phyloP scores from a whole-genome alignment of 2,888 invertebrate genomes.

The Drosophila bunnanda region DNA sequence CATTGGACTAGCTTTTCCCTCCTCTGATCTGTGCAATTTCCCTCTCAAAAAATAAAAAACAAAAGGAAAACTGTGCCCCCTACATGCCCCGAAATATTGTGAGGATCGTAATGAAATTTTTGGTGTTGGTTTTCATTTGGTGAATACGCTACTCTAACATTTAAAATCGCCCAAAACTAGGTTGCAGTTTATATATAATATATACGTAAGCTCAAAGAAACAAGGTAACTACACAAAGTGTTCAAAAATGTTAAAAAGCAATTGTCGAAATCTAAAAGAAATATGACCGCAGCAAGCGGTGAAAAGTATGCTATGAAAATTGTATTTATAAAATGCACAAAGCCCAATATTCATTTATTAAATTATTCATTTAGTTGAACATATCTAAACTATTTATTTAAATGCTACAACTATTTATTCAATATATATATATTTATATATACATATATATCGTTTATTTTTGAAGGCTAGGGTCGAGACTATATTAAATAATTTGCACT shows the following conservation, averaged over 20 bases:
- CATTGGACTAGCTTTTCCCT: slow-evolving; percentile 59
- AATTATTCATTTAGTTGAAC: slow-evolving; percentile 57
- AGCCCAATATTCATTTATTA: slow-evolving; percentile 49
- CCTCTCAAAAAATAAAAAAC: slow-evolving; percentile 19
- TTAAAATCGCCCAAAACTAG: slow-evolving; percentile 1
- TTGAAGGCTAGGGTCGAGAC: slow-evolving; percentile 78
- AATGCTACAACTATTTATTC: slow-evolving; percentile 41
- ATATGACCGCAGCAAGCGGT: slow-evolving; percentile 52
- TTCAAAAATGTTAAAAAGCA: slow-evolving; percentile 83
- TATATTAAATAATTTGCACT: slow-evolving; percentile 68
- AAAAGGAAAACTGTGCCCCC: slow-evolving; percentile 18
- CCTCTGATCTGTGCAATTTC: slow-evolving; percentile 44
- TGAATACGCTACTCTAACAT: slow-evolving; percentile 23
- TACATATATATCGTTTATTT: slow-evolving; percentile 29
- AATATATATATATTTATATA: slow-evolving; percentile 1
- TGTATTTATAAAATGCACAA: slow-evolving; percentile 77
- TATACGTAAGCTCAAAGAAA: slow-evolving; percentile 57
- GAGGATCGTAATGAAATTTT: slow-evolving; percentile 53
- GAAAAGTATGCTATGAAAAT: slow-evolving; percentile 73
- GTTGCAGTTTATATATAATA: slow-evolving; percentile 5
- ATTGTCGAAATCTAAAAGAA: slow-evolving; percentile 61
- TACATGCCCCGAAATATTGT: slow-evolving; percentile 50
- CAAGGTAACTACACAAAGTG: slow-evolving; percentile 70
- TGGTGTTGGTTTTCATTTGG: slow-evolving; percentile 69
- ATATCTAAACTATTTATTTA: slow-evolving; percentile 50